Evolutionary conservation across 2,888 invertebrate species (phyloP).

Genomic region (Dynastes grantii): DNA sequence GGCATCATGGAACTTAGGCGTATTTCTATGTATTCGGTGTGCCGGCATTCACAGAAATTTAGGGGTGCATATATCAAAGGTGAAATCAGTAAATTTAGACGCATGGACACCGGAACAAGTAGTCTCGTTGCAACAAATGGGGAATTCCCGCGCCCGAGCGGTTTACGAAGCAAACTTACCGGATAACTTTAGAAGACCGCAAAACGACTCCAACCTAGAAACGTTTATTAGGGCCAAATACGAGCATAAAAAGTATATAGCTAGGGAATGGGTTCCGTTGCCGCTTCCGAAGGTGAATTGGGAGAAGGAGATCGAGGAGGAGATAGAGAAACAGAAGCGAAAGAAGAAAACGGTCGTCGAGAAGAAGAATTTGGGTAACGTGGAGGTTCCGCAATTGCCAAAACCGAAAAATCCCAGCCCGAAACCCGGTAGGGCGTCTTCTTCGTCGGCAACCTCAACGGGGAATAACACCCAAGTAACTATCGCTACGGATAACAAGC

Average conservation of each 20-base stretch:
- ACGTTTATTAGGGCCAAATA: slow-evolving; percentile 98
- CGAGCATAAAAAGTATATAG: slow-evolving; percentile 98
- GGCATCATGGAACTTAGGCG: slow-evolving; percentile 99
- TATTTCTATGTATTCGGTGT: slow-evolving; percentile 98
- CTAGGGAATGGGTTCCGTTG: slow-evolving; percentile 97
- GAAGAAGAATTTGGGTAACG: slow-evolving; percentile 68
- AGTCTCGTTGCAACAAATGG: slow-evolving; percentile 95
- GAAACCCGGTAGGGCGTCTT: slow-evolving; percentile 69
- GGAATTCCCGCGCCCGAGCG: slow-evolving; percentile 96
- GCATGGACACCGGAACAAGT: slow-evolving; percentile 98
- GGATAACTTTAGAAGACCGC: slow-evolving; percentile 95
- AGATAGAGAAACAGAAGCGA: slow-evolving; percentile 85
- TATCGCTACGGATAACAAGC: slow-evolving; percentile 63
- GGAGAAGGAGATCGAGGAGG: slow-evolving; percentile 91
- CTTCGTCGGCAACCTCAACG: slow-evolving; percentile 32
- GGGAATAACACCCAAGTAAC: slow-evolving; percentile 60
- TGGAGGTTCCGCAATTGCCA: slow-evolving; percentile 75
- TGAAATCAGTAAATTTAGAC: slow-evolving; percentile 98
- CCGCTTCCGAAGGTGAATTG: slow-evolving; percentile 85
- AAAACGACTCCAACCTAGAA: slow-evolving; percentile 94
- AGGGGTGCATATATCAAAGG: slow-evolving; percentile 98
- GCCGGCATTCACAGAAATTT: slow-evolving; percentile 99
- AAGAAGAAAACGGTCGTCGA: slow-evolving; percentile 80
- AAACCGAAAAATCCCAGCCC: slow-evolving; percentile 75
- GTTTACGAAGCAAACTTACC: slow-evolving; percentile 98